Base-by-base conservation (phyloP, 2,797 vertebrate genomes). In the Dendrocincla tyrannina region DNA sequence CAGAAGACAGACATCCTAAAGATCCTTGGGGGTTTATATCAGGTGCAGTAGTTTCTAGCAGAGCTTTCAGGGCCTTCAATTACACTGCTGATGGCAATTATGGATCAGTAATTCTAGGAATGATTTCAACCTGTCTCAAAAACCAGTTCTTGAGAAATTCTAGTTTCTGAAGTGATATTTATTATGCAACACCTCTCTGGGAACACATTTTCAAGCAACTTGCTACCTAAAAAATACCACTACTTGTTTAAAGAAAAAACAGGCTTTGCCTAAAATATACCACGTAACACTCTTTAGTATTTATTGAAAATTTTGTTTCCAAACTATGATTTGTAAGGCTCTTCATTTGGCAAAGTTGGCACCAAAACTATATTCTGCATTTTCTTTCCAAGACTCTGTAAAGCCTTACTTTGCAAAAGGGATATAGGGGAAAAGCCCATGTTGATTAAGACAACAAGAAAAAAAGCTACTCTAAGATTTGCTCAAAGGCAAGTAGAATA, bases 361-460 rank as follows among this genome's bases (percentile, higher is more conserved):
- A 68, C 44, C 52, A 10, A 67, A 59, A 11, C 7, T 15, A 15
- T 5, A 2, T n/a, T 73, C 23, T 30, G 11, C 17, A 6, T 63
- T 94, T 93, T 68, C 2, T 19, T 67, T 17, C 17, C 13, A 73
- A 39, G 9, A 49, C 6, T 52, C 60, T 1, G 1, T 41, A 55
- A 89, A 73, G 5, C 3, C 10, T 84, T 69, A n/a, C 6, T 82
- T 85, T 41, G 11, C 9, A 74, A 75, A 73, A 86, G 9, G 3
- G 11, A 70, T 28, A n/a, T 6, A 5, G 8, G 6, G 5, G 2
- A 10, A 42, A 52, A 28, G 1, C 4, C 17, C 7, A 11, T 2
- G 12, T 24, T 70, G 68, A 42, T 53, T 46, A 66, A 39, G 10
- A 28, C 28, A 46, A 73, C 11, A 47, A 37, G 10, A 27, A 83